These are phyloP conservation scores for Lasioglossum figueresi DNA, from an alignment of 2,888 invertebrate genomes.

Conservation along the genomic window DNA sequence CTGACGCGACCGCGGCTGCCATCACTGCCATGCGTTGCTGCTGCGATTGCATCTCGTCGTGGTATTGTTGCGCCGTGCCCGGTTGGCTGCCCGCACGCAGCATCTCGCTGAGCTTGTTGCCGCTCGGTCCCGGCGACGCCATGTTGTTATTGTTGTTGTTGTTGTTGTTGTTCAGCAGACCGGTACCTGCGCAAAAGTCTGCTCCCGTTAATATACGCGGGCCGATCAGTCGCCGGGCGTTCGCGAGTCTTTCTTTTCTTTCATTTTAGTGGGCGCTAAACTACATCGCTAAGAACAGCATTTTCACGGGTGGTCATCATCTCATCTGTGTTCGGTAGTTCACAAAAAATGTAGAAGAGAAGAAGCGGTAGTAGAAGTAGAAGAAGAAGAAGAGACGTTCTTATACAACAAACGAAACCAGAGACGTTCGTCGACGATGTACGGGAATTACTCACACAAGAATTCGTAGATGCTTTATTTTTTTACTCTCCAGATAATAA, in stretches of 20 bases:
- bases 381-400: constrained; percentile 6
- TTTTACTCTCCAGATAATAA: constrained; percentile 48
- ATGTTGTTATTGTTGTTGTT: constrained; percentile 88
- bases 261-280: constrained; percentile 18
- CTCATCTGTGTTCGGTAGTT: constrained; percentile 17
- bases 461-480: constrained; percentile 67
- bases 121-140: constrained; percentile 83
- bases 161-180: constrained; percentile 89
- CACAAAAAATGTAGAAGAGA: neutral
- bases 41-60: constrained; percentile 88
- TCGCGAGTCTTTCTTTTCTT: constrained; percentile 2
- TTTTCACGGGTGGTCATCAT: constrained; percentile 4
- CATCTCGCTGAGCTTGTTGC: constrained; percentile 83
- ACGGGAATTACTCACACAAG: constrained; percentile 68
- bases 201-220: constrained; percentile 81
- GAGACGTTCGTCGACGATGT: constrained; percentile 41
- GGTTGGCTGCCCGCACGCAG: constrained; percentile 81
- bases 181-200: constrained; percentile 86
- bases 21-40: constrained; percentile 83
- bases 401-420: neutral
- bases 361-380: constrained; percentile 1
- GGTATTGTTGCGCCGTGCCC: constrained; percentile 82
- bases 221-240: neutral
- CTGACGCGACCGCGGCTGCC: constrained; percentile 82
- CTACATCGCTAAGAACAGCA: neutral